Base-by-base conservation (phyloP, 1,140 invertebrate species). In the Ceratosolen fusciceps region DNA sequence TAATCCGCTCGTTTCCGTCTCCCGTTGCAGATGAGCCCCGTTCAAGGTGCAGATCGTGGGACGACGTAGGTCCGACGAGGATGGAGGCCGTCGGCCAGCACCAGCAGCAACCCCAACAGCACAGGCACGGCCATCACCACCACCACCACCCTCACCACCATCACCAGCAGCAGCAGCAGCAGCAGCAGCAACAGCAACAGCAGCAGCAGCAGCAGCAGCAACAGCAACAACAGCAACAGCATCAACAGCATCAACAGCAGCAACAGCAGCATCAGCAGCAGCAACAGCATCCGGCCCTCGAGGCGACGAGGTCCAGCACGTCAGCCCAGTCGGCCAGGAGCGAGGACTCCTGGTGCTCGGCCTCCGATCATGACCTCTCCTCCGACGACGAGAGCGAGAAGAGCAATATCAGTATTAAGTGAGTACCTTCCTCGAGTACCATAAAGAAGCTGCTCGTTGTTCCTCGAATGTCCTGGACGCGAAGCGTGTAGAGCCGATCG, bases 361-460 rank as follows among this genome's bases (percentile, higher is more conserved):
- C 92, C 21, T 92, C 92, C n/a, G 92, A 93, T 81, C 91, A 91
- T 82, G 92, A 93, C 80, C 87, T 92, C 56, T 93, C 92, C 47
- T 93, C 92, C 12, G 92, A 92, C 82, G 92, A 93, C 72, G 92
- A 93, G 85, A 93, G 92, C 84, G 92, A 92, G 83, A 90, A 91
- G 84, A 92, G 91, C 84, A 90, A 89, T 85, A 88, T 91, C 85
- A 91, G 90, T 86, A 90, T 90, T 86, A 93, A 92, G 92, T 93
- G 86, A 90, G 90, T 88, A 10, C 2, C n/a, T n/a, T n/a, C n/a
- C n/a, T n/a, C n/a, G n/a, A n/a, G n/a, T n/a, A n/a, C n/a, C n/a
- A n/a, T n/a, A n/a, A n/a, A n/a, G n/a, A n/a, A n/a, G n/a, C n/a
- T n/a, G n/a, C n/a, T n/a, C n/a, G n/a, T n/a, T n/a, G n/a, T n/a